Base-by-base conservation (phyloP, 2,888 invertebrate species). In the Tolmerus cingulatus region DNA sequence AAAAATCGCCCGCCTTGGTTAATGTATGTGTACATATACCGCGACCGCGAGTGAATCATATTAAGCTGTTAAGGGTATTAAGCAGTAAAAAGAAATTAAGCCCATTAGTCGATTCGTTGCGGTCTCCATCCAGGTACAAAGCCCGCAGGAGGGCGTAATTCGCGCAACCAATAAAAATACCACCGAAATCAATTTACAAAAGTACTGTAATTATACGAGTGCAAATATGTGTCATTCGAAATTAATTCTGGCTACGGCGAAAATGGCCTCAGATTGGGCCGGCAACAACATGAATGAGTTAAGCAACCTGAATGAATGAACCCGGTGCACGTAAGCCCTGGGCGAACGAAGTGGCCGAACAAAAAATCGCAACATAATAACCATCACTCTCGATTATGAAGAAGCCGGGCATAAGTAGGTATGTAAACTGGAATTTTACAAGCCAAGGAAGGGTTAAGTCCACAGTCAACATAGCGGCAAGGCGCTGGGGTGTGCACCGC, bases 141-240 rank as follows among this genome's bases (percentile, higher is more conserved):
- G 27, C 9, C 66, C 23, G 7, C 27, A 12, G 66, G 23, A 66
- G 66, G 66, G 66, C 27, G 66, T 23, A 23, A 19, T 66, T 66
- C 82, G 66, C 12, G 40, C 34, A 84, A 66, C 82, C 66, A 84
- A 84, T 66, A 84, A 84, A 84, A 66, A 40, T 66, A 51, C 66
- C 30, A 9, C 43, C 14, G 40, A 37, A 84, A 66, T 84, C 82
- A 84, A 84, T 84, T 84, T 66, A 30, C 37, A 66, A 19, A 84
- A 84, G 19, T 66, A 84, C 82, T 66, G 40, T 84, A 84, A 84
- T 84, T 84, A 84, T 66, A 9, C 34, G 19, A 84, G 55, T 19
- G 57, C 66, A 84, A 84, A 84, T 84, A 84, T 84, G 82, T 84
- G 82, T 84, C 82, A 84, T 84, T 66, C 66, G 19, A 66, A 66